Base-by-base conservation (phyloP, 2,797 vertebrate species). In the Etheostoma perlongum region DNA sequence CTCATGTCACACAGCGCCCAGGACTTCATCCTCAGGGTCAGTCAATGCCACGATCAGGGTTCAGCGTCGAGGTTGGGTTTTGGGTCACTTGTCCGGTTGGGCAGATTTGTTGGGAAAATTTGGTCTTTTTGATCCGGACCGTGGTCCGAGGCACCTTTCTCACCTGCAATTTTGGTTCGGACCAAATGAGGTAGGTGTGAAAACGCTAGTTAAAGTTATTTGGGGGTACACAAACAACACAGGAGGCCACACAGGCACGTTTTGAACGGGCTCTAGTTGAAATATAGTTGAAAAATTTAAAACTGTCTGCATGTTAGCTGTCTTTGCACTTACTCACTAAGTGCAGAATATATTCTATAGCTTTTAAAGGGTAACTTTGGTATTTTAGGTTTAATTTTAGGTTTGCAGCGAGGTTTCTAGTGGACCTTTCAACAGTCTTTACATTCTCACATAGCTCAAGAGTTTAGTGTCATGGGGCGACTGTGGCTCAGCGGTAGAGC, bases 1-100 rank as follows among this genome's bases (percentile, higher is more conserved):
- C 92, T 97, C 68, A 94, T 96, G 94, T 96, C 96, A 16, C 93
- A 94, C 81, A 54, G 81, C 0, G 93, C 92, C 42, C 82, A 84
- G 27, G 79, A 93, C 36, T 61, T 94, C 68, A 91, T 96, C 71
- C 79, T 87, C 72, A 91, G 84, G 86, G 96, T 96, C 74, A 83
- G 91, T 84, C 18, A 44, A 0, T 8, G 21, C 9, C 2, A 0
- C 7, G 14, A 1, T 15, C 7, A 4, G 36, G 36, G 36, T 40
- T 3, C 30, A 30, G 1, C 4, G 27, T 27, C 4, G 4, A 27
- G 27, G 27, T 27, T 27, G 3, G 27, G 27, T 27, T 27, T 27
- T 27, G 27, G 3, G 27, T 27, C 4, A 27, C 4, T 27, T 27
- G 27, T 27, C 27, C 4, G 27, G 27, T 27, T 27, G 27, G 27